Evolutionary conservation across 2,888 invertebrate species (phyloP), one percentile per base, ranked within the genome.

Genomic region (Drymonia ruficornis): DNA sequence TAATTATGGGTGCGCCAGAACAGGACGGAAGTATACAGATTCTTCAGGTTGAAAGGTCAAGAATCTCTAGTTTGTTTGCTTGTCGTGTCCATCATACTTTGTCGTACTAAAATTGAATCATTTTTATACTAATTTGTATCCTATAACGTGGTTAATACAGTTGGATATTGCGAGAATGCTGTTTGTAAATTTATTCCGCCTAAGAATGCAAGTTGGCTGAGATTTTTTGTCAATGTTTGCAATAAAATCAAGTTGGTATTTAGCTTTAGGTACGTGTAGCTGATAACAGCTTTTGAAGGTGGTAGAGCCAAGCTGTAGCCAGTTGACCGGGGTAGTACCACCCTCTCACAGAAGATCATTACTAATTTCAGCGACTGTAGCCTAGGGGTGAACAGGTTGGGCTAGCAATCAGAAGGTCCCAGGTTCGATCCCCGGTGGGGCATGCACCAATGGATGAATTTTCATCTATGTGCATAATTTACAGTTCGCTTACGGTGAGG

Each of bases 11-110:
- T 28, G 45, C 28, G 45, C 8, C 45, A 8, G 28, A 45, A n/a
- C 28, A 45, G 28, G 28, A 45, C 44, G 45, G 45, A 45, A 45
- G 28, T 28, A 28, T n/a, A 28, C 9, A 45, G 45, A 45, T 28
- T 23, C n/a, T n/a, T 7, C n/a, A n/a, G 13, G 45, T 45, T 45
- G 28, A 45, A 45, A 45, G 45, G 45, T 45, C 45, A 45, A 45
- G 45, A 45, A 45, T 45, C 45, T 45, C 18, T n/a, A n/a, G n/a
- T 45, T 8, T 45, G n/a, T 45, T 8, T 45, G 13, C 45, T 23
- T 15, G n/a, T n/a, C n/a, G n/a, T n/a, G n/a, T 13, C 45, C 28
- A 28, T 45, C 45, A 45, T 15, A n/a, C 6, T 19, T 19, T 19
- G 43, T 19, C 15, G 28, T 45, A 23, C 15, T 15, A 45, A 15